These are phyloP conservation scores for Acanthurus lineatus DNA, from an alignment of 2,797 vertebrate species.

Conservation along the genomic window DNA sequence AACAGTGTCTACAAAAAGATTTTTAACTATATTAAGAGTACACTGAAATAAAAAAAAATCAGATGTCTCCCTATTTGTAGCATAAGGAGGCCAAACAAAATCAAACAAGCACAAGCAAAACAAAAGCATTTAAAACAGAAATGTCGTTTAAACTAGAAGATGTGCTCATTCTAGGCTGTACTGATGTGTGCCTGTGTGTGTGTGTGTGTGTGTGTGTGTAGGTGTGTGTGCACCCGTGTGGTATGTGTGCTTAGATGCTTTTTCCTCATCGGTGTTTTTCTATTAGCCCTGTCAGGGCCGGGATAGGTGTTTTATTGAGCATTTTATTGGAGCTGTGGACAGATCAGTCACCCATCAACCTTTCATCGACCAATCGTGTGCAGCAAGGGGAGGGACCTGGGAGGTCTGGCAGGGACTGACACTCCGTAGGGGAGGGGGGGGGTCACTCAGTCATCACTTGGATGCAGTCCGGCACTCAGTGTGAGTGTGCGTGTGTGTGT, in stretches of 20 bases:
- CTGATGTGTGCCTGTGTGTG: conserved; percentile 23
- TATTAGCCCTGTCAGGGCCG: conserved; percentile 62
- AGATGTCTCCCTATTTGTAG: conserved; percentile 13
- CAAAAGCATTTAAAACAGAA: conserved; percentile 49
- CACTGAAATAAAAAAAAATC: not conserved
- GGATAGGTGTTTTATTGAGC: conserved; percentile 76
- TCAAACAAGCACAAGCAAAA: conserved; percentile 41
- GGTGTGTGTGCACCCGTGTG: conserved; percentile 4
- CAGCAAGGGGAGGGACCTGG: conserved; percentile 66
- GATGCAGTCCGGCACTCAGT: conserved; percentile 60
- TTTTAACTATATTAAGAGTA: too few species aligned
- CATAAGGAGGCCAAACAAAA: not conserved
- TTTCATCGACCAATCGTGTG: conserved; percentile 82
- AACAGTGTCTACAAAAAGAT: too few species aligned
- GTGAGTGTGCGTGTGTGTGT: conserved; percentile 43
- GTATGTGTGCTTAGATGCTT: not conserved
- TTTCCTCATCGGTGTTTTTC: conserved; percentile 71
- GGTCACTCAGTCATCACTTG: conserved; percentile 82
- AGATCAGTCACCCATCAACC: conserved; percentile 77
- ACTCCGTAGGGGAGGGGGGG: conserved; percentile 45
- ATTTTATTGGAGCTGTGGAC: conserved; percentile 77
- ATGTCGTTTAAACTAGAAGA: conserved; percentile 46
- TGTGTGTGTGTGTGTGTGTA: conserved; percentile 26
- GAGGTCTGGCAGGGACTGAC: conserved; percentile 72
- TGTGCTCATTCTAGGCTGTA: conserved; percentile 58